phyloP scores from a whole-genome alignment of 1,140 invertebrate species.

The Ceratina calcarata region DNA sequence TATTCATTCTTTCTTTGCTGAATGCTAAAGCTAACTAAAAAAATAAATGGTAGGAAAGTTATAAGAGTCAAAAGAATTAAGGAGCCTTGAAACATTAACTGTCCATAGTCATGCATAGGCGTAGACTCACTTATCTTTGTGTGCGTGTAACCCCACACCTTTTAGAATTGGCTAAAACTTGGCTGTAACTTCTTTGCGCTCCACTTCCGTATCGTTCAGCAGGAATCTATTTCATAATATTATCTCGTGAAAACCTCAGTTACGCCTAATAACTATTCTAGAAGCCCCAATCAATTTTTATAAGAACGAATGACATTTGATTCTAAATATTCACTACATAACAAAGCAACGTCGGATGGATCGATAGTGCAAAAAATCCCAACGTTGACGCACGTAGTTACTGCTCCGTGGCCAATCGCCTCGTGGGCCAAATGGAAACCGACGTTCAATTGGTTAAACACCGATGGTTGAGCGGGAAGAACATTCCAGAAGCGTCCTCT shows the following conservation, averaged over 20 bases:
- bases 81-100: background rate
- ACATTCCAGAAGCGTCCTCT: slow-evolving; percentile 76
- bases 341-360: background rate
- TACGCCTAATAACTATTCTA: background rate
- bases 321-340: background rate
- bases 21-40: background rate
- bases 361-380: slow-evolving; percentile 33
- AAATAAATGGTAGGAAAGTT: background rate
- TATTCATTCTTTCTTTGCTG: background rate
- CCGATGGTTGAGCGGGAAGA: slow-evolving; percentile 52
- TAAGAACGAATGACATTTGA: no score
- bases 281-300: background rate
- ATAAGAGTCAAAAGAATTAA: slow-evolving; percentile 5
- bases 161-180: slow-evolving; percentile 41
- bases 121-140: background rate
- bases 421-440: slow-evolving; percentile 27
- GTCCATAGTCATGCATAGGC: background rate
- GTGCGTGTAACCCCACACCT: background rate
- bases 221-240: background rate
- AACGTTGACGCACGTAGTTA: slow-evolving; percentile 58
- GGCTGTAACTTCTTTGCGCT: slow-evolving; percentile 23
- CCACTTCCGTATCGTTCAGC: slow-evolving; percentile 27
- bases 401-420: slow-evolving; percentile 53
- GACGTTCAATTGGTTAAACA: slow-evolving; percentile 60
- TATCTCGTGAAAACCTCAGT: background rate